phyloP scores from a whole-genome alignment of 1,140 invertebrate species.

The Drosophila miranda region DNA sequence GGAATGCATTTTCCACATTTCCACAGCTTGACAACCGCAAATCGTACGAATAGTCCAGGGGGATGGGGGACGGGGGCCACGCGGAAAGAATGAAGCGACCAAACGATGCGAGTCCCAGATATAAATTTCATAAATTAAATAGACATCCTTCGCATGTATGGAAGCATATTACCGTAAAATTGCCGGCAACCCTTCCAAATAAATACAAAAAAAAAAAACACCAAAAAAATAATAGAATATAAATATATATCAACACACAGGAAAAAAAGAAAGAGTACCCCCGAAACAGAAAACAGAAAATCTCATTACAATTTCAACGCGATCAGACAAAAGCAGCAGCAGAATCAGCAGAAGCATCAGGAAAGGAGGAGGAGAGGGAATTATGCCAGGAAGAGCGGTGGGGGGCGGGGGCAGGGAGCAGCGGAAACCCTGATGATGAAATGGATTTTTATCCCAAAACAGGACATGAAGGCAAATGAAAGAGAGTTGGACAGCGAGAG shows the following conservation, averaged over 20 bases:
- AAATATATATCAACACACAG: conserved; percentile 1
- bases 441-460: conserved; percentile 80
- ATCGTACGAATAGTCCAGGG: conserved; percentile 10
- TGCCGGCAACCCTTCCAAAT: conserved; percentile 58
- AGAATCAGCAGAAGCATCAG: conserved; percentile 17
- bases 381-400: conserved; percentile 12
- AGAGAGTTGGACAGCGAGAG: conserved; percentile 9
- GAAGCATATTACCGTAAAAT: conserved; percentile 79
- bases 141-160: conserved; percentile 40
- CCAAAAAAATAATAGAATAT: conserved; percentile 1
- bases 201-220: conserved; percentile 7
- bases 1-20: conserved; percentile 54
- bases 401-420: conserved; percentile 1
- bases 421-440: conserved; percentile 75
- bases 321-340: conserved; percentile 62
- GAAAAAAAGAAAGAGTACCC: conserved; percentile 14
- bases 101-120: conserved; percentile 66
- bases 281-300: conserved; percentile 47
- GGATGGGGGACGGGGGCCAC: conserved; percentile 7
- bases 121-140: conserved; percentile 82
- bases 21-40: conserved; percentile 46
- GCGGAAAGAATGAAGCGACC: conserved; percentile 33
- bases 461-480: conserved; percentile 50
- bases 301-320: conserved; percentile 82
- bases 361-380: too few relatives aligned